Conservation (phyloP, 2,113 vertebrate species). For the Rana temporaria region DNA sequence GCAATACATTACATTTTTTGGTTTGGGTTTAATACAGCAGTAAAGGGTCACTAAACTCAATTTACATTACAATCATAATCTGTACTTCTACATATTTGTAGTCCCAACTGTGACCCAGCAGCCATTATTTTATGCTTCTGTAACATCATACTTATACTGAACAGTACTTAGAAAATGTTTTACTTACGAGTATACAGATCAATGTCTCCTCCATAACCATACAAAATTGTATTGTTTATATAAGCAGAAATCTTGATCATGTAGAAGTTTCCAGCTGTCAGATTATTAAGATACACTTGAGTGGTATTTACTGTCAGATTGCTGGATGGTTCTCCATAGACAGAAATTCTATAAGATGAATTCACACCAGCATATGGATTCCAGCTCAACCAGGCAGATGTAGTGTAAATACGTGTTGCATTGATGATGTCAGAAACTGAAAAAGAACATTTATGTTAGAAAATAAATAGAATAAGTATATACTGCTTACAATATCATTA, state of each 20-base stretch:
- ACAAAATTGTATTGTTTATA: not conserved
- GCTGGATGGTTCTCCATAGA: conserved; percentile 9
- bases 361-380: not conserved
- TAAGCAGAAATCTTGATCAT: conserved; percentile 19
- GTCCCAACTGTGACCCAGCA: no score
- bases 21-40: no score
- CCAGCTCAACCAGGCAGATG: conserved; percentile 1
- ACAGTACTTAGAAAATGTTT: not conserved
- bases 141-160: not conserved
- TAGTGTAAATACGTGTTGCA: not conserved
- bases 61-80: not conserved
- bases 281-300: not conserved
- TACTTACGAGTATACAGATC: conserved; percentile 31
- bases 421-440: conserved; percentile 13
- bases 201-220: conserved; percentile 18
- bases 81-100: no score
- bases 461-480: no score
- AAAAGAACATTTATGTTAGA: not conserved
- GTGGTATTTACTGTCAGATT: not conserved
- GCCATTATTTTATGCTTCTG: not conserved
- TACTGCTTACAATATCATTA: no score
- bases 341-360: conserved; percentile 6
- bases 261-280: conserved; percentile 30
- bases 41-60: no score
- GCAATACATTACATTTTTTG: no score